These are phyloP conservation scores for Lamprotornis superbus DNA, from an alignment of 2,113 vertebrate genomes.

Conservation along the genomic window DNA sequence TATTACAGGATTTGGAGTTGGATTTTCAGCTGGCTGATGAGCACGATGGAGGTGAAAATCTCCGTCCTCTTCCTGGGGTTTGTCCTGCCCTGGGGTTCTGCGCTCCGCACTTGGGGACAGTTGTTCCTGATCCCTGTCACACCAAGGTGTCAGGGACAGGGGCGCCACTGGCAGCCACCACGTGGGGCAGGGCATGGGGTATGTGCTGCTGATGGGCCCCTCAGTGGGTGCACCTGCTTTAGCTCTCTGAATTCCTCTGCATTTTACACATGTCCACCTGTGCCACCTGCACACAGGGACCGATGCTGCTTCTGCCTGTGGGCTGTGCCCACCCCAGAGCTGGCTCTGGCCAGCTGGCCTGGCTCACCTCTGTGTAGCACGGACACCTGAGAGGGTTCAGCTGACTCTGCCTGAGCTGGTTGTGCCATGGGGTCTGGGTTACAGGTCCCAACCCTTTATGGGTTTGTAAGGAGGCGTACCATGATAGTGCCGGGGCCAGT, in stretches of 20 bases:
- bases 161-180: accelerated
- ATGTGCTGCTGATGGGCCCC: accelerated
- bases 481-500: background rate
- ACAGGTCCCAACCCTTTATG: background rate
- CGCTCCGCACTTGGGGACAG: accelerated
- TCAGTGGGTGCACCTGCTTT: accelerated
- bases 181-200: accelerated
- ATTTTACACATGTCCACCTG: accelerated
- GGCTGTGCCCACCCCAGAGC: accelerated
- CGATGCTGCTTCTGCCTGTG: accelerated
- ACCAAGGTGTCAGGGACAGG: background rate
- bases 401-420: accelerated
- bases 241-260: background rate
- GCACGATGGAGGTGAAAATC: background rate
- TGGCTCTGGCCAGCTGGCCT: background rate
- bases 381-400: background rate
- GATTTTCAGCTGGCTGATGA: background rate
- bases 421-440: accelerated
- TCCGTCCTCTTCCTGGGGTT: background rate
- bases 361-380: background rate
- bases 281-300: accelerated
- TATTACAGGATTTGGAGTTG: background rate
- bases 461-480: background rate
- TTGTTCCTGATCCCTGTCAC: accelerated
- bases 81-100: background rate